phyloP scores from a whole-genome alignment of 2,797 vertebrate species.

The Enteromius fasciolatus region DNA sequence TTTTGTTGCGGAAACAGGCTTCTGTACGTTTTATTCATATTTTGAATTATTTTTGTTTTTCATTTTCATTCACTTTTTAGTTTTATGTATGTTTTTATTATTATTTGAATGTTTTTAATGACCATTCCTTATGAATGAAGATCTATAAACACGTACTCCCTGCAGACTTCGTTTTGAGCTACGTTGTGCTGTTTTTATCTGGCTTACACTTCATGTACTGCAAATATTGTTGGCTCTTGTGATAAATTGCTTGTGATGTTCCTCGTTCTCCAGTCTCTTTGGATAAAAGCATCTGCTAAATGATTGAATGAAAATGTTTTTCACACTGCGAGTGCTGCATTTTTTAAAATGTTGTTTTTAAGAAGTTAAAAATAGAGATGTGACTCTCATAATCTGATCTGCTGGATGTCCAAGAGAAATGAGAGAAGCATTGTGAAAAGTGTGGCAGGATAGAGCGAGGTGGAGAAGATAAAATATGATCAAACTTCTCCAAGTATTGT shows the following conservation, averaged over 20 bases:
- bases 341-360: background rate
- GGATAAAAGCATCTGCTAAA: conserved; percentile 20
- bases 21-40: background rate
- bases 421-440: background rate
- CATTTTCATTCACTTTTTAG: background rate
- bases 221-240: conserved; percentile 3
- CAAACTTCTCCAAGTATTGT: background rate
- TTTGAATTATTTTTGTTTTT: background rate
- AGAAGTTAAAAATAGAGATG: background rate
- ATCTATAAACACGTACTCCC: background rate
- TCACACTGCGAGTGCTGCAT: background rate
- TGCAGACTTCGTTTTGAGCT: background rate
- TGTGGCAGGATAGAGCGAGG: background rate
- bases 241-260: no score
- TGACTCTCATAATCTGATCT: background rate
- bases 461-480: background rate
- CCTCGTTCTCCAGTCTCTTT: background rate
- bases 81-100: no score
- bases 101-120: no score
- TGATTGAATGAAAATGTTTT: background rate
- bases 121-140: background rate
- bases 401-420: background rate
- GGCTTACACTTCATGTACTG: background rate
- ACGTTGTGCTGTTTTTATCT: background rate
- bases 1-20: no score